Evolutionary conservation across 2,888 invertebrate species (phyloP).

Genomic region (Drosophila mettleri): DNA sequence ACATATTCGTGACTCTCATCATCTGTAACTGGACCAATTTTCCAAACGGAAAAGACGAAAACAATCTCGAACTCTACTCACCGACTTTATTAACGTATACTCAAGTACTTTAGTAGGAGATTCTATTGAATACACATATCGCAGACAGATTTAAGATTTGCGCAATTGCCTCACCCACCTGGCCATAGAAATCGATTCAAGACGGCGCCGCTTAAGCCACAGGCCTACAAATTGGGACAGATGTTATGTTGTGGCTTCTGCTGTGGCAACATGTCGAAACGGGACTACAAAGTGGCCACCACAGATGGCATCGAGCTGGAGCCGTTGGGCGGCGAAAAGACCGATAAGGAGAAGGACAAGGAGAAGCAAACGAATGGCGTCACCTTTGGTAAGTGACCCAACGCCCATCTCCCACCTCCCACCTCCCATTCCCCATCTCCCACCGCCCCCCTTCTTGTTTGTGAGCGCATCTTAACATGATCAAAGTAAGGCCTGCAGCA

Average conservation of each 20-base stretch:
- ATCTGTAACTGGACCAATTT: conserved; percentile 72
- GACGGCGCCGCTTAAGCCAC: conserved; percentile 73
- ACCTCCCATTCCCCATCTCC: no score
- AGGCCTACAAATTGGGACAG: conserved; percentile 80
- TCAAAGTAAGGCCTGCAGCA: conserved; percentile 53
- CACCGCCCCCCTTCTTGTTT: conserved; percentile 5
- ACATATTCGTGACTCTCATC: conserved; percentile 42
- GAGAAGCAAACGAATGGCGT: conserved; percentile 84
- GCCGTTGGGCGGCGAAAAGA: conserved; percentile 84
- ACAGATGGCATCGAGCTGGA: conserved; percentile 85
- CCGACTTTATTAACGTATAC: conserved; percentile 61
- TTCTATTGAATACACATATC: conserved; percentile 55
- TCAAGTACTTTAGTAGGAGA: conserved; percentile 32
- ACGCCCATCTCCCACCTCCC: no score
- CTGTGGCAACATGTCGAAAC: conserved; percentile 85
- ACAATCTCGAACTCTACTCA: conserved; percentile 62
- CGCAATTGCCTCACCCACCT: conserved; percentile 11
- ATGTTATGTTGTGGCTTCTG: conserved; percentile 85
- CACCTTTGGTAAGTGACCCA: conserved; percentile 82
- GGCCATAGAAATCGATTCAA: conserved; percentile 44
- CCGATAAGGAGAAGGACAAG: conserved; percentile 82
- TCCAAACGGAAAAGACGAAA: conserved; percentile 20
- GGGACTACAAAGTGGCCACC: conserved; percentile 85
- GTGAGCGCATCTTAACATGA: conserved; percentile 48
- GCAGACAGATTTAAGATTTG: conserved; percentile 4